A percentile compares a stretch with the other conserved stretches of the same genome.
These are phyloP conservation scores for Anneissia japonica DNA, from an alignment of 35 echinoderm and acorn worm genomes.

Conservation along the genomic window DNA sequence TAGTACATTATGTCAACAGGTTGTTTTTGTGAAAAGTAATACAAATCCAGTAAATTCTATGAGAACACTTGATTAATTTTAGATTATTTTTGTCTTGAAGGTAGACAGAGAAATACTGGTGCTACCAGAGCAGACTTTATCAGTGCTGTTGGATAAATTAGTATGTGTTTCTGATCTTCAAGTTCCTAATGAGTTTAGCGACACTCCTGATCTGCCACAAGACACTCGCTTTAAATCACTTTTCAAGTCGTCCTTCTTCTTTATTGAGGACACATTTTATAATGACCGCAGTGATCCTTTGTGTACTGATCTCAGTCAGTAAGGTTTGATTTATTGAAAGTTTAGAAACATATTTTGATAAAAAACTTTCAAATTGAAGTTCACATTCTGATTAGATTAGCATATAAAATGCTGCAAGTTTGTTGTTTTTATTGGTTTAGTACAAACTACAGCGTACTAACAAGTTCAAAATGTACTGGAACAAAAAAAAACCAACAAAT, in stretches of 20 bases:
- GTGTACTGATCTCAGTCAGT: slow-evolving; percentile 63
- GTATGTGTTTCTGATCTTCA: slow-evolving; percentile 66
- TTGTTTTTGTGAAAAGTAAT: no score
- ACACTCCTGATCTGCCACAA: slow-evolving; percentile 41
- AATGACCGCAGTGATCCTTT: slow-evolving; percentile 54
- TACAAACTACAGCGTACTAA: no score
- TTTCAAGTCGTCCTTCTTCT: slow-evolving; percentile 82
- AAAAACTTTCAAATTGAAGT: neutral
- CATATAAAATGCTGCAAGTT: no score
- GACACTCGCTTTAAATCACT: slow-evolving; percentile 36
- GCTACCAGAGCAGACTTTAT: slow-evolving; percentile 41
- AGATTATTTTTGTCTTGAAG: neutral
- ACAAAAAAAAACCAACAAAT: no score
- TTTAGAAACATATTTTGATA: slow-evolving; percentile 5
- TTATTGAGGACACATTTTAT: slow-evolving; percentile 82
- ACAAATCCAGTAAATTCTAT: no score
- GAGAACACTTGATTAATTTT: no score
- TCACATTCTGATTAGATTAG: no score
- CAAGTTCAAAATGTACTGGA: no score
- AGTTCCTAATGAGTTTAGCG: slow-evolving; percentile 53
- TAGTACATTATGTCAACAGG: no score
- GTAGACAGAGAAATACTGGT: slow-evolving; percentile 68
- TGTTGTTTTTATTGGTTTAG: no score
- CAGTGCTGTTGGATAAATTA: slow-evolving; percentile 42
- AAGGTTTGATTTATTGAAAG: slow-evolving; percentile 38